phyloP scores from a whole-genome alignment of 2,888 invertebrate species.

The Sphaeridia pumilis region DNA sequence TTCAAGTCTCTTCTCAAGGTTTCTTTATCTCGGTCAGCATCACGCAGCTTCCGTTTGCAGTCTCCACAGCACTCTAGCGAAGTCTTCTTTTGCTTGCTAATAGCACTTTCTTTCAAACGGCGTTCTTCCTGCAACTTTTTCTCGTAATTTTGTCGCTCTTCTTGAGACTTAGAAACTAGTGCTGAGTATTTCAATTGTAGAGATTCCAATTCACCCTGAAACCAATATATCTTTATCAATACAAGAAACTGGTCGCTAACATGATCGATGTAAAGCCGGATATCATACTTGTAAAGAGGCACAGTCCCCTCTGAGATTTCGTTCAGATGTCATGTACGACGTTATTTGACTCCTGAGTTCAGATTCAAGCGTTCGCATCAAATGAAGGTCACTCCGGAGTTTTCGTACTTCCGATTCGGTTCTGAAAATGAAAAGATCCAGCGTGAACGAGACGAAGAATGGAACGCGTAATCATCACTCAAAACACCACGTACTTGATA shows the following conservation, averaged over 20 bases:
- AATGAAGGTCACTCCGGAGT: constrained; percentile 35
- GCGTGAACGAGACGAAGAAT: neutral
- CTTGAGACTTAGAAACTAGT: constrained; percentile 34
- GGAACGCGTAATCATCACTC: neutral
- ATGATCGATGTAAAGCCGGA: neutral
- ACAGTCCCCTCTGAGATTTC: constrained; percentile 35
- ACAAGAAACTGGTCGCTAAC: neutral
- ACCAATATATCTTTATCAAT: neutral
- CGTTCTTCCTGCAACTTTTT: constrained; percentile 35
- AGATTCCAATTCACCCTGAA: constrained; percentile 35
- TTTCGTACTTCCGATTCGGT: constrained; percentile 34
- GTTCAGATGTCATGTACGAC: constrained; percentile 33
- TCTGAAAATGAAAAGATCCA: too few relatives aligned
- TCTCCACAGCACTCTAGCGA: constrained; percentile 35
- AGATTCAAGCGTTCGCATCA: constrained; percentile 32
- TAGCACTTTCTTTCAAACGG: constrained; percentile 34
- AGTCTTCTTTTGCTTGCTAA: constrained; percentile 35
- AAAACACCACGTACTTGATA: constrained; percentile 23
- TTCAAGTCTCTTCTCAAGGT: constrained; percentile 32
- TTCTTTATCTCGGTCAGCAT: constrained; percentile 34
- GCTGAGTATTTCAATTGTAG: constrained; percentile 36
- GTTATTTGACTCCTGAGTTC: constrained; percentile 35
- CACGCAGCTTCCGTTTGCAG: constrained; percentile 33
- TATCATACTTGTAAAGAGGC: constrained; percentile 30
- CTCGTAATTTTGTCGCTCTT: constrained; percentile 35